Evolutionary conservation across 2,888 invertebrate species (phyloP).

Genomic region (Eustalomyia histrio): DNA sequence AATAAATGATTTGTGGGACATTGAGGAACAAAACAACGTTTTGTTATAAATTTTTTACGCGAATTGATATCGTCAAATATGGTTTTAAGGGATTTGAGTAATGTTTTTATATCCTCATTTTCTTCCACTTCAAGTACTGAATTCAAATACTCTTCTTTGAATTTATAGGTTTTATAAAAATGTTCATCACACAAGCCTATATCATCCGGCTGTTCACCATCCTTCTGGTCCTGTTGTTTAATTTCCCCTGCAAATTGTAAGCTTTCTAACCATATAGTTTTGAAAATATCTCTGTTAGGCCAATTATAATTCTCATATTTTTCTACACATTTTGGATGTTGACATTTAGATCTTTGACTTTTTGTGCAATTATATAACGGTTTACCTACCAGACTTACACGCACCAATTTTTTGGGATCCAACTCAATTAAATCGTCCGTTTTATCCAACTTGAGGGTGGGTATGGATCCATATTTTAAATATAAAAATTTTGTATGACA

Average conservation of each 20-base stretch:
- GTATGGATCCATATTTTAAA: slow-evolving; percentile 67
- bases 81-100: neutral
- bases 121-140: neutral
- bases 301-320: slow-evolving; percentile 57
- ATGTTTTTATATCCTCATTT: neutral
- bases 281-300: slow-evolving; percentile 64
- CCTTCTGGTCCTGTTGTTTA: neutral
- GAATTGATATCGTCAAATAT: slow-evolving; percentile 5
- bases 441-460: slow-evolving; percentile 71
- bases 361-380: neutral
- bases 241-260: neutral
- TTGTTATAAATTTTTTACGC: slow-evolving; percentile 20
- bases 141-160: slow-evolving; percentile 21
- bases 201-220: neutral
- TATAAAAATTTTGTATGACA: slow-evolving; percentile 54
- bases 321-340: slow-evolving; percentile 52
- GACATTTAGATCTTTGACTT: neutral
- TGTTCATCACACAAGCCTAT: slow-evolving; percentile 51
- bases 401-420: neutral
- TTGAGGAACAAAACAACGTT: slow-evolving; percentile 33
- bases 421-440: slow-evolving; percentile 32
- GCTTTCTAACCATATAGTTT: slow-evolving; percentile 47
- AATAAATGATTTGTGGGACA: slow-evolving; percentile 36
- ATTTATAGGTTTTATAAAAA: slow-evolving; percentile 48
- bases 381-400: slow-evolving; percentile 1